Conservation (phyloP, 2,888 invertebrate species). For the Macrophya alboannulata region DNA sequence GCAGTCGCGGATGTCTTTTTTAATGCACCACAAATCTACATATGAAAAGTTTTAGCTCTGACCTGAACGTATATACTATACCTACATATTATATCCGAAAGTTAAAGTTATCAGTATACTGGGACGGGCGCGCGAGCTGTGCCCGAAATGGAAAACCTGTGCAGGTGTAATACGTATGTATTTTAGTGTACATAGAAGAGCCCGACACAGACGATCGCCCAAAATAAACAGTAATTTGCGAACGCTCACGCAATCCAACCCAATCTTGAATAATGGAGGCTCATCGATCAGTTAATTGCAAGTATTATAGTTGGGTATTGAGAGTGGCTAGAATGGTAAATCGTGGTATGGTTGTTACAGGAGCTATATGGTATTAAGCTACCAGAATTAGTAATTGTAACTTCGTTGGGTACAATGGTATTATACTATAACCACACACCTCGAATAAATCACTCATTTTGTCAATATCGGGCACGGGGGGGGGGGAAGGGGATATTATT, state of each 20-base stretch:
- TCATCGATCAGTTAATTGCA: constrained; percentile 63
- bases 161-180: not conserved
- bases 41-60: not conserved
- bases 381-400: constrained; percentile 12
- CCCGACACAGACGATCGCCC: constrained; percentile 4
- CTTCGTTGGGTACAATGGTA: constrained; percentile 9
- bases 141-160: not conserved
- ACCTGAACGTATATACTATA: not conserved
- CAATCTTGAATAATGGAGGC: constrained; percentile 59
- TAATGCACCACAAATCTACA: not conserved
- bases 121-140: no score
- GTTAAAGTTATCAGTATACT: constrained; percentile 1
- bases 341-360: constrained; percentile 16
- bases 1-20: no score
- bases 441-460: constrained; percentile 28
- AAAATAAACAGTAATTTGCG: constrained; percentile 48
- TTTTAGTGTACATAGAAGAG: not conserved
- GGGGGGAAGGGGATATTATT: not conserved
- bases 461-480: not conserved
- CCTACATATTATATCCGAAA: no score
- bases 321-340: constrained; percentile 16
- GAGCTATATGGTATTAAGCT: not conserved
- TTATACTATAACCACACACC: not conserved
- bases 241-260: constrained; percentile 37
- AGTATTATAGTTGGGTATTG: constrained; percentile 34